Base-by-base conservation (phyloP, 1,140 invertebrate genomes). In the Hylyphantes graminicola region DNA sequence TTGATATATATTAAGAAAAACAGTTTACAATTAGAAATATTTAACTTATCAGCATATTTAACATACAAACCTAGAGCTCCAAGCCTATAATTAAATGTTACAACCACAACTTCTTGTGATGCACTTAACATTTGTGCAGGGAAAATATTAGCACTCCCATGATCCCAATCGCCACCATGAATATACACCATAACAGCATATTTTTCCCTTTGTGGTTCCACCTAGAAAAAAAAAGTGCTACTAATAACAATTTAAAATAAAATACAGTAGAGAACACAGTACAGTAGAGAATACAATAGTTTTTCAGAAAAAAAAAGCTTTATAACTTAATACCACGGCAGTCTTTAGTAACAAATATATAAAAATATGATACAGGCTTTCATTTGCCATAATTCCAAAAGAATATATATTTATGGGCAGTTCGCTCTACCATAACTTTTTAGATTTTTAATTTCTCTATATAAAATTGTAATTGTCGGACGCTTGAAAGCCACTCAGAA, bases 141-240 rank as follows among this genome's bases (percentile, higher is more conserved):
- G 89, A 98, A 98, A 51, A 94, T 92, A 89, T 97, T 97, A 7
- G 96, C 97, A 11, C 97, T 95, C 1, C 98, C 98, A 86, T 95
- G 94, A 17, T 93, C 92, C 90, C 97, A 99, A 88, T 98, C 96
- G 0, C 98, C 98, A 0, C 97, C 98, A 89, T 99, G 97, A 86
- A 99, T 97, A 90, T 98, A 98, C 68, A 99, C 93, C 94, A 98
- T 96, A 1, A 99, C 96, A n/a, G 97, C 93, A 91, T 95, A 97
- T 51, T 77, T 78, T 76, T 70, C 68, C 51, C 12, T 76, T 35
- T 35, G 35, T 63, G 74, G 48, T 76, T 9, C 51, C 21, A 64
- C 74, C 79, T 81, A 63, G 19, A 70, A 57, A 70, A 68, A 65
- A 55, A 57, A 21, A 21, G 35, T 53, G n/a, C 8, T 7, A 70